phyloP scores from a whole-genome alignment of 2,113 vertebrate genomes.

The Reinhardtius hippoglossoides region DNA sequence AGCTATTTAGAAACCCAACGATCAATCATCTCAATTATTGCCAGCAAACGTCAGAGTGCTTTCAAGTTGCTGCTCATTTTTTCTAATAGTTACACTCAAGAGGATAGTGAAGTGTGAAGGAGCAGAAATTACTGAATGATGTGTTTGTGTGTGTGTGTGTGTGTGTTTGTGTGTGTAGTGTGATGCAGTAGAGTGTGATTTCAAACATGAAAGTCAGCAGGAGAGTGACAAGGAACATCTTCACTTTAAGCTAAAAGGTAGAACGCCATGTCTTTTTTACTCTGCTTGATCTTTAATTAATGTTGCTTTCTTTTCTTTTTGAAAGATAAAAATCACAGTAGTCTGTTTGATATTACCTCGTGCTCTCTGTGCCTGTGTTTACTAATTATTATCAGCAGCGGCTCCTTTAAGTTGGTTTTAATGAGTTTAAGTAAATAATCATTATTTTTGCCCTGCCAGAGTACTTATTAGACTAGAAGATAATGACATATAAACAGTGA shows the following conservation, averaged over 20 bases:
- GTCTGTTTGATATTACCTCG: constrained; percentile 14
- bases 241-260: constrained; percentile 33
- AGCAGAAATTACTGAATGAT: constrained; percentile 42
- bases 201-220: constrained; percentile 28
- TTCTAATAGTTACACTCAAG: constrained; percentile 68
- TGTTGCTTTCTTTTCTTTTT: not conserved
- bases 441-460: too few species aligned
- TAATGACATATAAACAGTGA: too few species aligned
- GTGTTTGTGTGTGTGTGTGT: too few species aligned
- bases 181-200: not conserved
- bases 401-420: not conserved
- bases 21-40: constrained; percentile 77
- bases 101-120: constrained; percentile 50
- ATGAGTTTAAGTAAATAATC: not conserved
- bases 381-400: not conserved
- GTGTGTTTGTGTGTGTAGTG: too few species aligned
- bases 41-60: constrained; percentile 61
- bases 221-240: constrained; percentile 19
- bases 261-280: not conserved
- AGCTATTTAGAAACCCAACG: constrained; percentile 58
- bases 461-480: too few species aligned
- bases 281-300: constrained; percentile 44
- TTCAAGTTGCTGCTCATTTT: constrained; percentile 62
- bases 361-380: not conserved
- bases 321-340: not conserved